phyloP scores from a whole-genome alignment of 2,888 invertebrate species.

The Acleris laterana region DNA sequence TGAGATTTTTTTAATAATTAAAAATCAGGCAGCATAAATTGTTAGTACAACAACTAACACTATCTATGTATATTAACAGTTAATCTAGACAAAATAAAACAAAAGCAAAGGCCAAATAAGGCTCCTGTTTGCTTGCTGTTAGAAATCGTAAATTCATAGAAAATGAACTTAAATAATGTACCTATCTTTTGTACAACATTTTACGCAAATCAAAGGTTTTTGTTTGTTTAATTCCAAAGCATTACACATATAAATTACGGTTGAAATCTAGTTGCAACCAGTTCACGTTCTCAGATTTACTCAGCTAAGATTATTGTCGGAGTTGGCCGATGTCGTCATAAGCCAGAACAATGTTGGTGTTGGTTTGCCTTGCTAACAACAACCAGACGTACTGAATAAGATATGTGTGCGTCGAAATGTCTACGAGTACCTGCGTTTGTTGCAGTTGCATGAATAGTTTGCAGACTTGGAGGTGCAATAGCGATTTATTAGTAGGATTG shows the following conservation, averaged over 20 bases:
- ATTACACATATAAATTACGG: not conserved
- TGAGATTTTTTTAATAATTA: no score
- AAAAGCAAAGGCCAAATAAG: no score
- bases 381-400: constrained; percentile 62
- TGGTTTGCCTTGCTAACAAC: constrained; percentile 61
- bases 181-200: no score
- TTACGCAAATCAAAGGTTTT: no score
- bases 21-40: no score
- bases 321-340: constrained; percentile 66
- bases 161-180: constrained; percentile 5
- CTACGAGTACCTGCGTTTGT: constrained; percentile 35
- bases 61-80: no score
- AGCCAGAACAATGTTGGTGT: constrained; percentile 58
- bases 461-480: not conserved
- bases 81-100: no score
- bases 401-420: constrained; percentile 47
- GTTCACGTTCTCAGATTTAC: constrained; percentile 19
- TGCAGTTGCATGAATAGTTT: constrained; percentile 18
- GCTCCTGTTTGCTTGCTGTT: no score
- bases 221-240: not conserved
- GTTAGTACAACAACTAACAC: no score
- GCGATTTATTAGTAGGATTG: not conserved
- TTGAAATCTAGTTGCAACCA: constrained; percentile 15
- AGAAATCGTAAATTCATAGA: not conserved
- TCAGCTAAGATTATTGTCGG: constrained; percentile 23